A percentile compares a stretch with the other conserved stretches of the same genome.
Evolutionary conservation across 2,888 invertebrate species (phyloP).

Genomic region (Parnassius glacialis): DNA sequence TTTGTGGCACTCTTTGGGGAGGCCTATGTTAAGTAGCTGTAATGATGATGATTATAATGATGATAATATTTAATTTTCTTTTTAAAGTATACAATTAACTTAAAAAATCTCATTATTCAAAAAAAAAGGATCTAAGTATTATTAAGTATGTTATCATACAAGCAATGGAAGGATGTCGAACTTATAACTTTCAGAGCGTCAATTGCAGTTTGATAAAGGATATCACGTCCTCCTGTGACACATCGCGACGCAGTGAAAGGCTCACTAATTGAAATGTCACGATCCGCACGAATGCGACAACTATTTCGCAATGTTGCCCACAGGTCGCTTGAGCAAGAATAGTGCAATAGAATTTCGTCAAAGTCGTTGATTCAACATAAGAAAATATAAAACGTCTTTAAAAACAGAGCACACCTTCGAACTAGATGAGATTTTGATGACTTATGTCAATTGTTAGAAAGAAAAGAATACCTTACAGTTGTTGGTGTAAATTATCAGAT

Average conservation of each 20-base stretch:
- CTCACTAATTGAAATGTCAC: conserved; percentile 64
- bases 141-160: too few species aligned
- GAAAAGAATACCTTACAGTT: not conserved
- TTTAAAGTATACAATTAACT: too few species aligned
- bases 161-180: too few species aligned
- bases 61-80: too few species aligned
- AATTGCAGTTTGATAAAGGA: conserved; percentile 24
- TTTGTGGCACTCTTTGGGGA: too few species aligned
- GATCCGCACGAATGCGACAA: conserved; percentile 57
- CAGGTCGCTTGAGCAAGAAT: conserved; percentile 54
- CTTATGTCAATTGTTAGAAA: not conserved
- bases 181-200: not conserved
- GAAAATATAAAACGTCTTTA: conserved; percentile 22
- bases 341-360: conserved; percentile 55
- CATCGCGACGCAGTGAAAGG: conserved; percentile 57
- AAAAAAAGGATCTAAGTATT: too few species aligned
- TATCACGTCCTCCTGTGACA: conserved; percentile 22
- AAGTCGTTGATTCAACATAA: conserved; percentile 50
- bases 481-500: too few species aligned
- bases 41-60: too few species aligned
- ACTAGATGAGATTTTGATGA: not conserved
- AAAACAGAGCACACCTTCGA: conserved; percentile 13
- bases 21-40: too few species aligned
- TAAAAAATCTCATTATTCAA: too few species aligned
- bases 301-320: conserved; percentile 68